Base-by-base conservation (phyloP, 2,888 invertebrate genomes). In the Odontomyia ornata region DNA sequence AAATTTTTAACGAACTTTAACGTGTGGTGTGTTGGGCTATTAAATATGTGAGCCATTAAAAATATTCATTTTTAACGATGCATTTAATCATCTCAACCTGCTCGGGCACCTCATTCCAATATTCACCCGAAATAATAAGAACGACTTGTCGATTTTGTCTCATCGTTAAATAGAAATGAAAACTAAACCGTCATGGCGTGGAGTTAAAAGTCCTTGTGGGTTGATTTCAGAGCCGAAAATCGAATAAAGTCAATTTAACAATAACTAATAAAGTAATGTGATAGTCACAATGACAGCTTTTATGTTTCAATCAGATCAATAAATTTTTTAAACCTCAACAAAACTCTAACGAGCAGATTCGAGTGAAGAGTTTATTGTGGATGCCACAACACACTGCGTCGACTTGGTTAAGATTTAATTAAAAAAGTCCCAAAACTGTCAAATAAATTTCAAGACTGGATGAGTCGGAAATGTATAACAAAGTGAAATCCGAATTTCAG, bases 221-320 rank as follows among this genome's bases (percentile, higher is more conserved):
- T 25, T 25, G 25, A 18, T 18, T 25, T 9, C 25, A 13, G 21
- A 4, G 21, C 25, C 23, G 13, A 64, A 28, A 30, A 13, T 5
- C 25, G n/a, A 27, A 28, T 30, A 64, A 64, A 64, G 9, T 30
- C 67, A 18, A 21, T 21, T 15, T 47, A 73, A 71, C 43, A 72
- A 77, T 75, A 75, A 73, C n/a, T 18, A 13, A 52, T 77, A 77
- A 77, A 77, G 65, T 77, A 75, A 75, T 75, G 77, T 75, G 73
- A 77, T 75, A 67, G 75, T 64, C 75, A 73, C 75, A 77, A 25
- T 75, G 77, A 77, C 77, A 77, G 73, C 77, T 77, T 77, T 77
- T 77, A 77, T 75, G 77, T 77, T 77, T 77, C 77, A 77, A 77
- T 77, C 77, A 57, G 77, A 56, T 77, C 65, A 56, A 77, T 77